A percentile compares a stretch with the other conserved stretches of the same genome.
Conservation (phyloP, 2,113 vertebrate species). For the Pongo pygmaeus region DNA sequence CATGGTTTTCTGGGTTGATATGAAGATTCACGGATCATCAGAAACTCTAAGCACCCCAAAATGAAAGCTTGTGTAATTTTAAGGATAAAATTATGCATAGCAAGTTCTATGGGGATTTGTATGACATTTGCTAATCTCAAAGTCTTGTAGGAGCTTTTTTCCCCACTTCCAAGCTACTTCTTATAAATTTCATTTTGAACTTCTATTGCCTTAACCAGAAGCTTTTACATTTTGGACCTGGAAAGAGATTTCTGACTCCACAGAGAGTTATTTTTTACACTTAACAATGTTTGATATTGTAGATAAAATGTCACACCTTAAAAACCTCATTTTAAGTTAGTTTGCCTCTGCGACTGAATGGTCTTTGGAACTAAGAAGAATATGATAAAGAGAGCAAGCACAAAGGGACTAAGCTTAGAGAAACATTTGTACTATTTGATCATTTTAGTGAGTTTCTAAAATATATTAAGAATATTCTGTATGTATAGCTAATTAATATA, state of each 20-base stretch:
- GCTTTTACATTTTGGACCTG: constrained; percentile 53
- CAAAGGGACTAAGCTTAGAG: neutral
- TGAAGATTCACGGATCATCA: neutral
- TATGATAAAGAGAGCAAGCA: neutral
- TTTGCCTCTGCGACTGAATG: neutral
- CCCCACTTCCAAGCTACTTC: constrained; percentile 24
- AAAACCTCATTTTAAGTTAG: constrained; percentile 37
- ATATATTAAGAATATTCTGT: neutral
- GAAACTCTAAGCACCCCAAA: neutral
- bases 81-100: constrained; percentile 44
- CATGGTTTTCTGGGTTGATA: neutral
- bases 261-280: constrained; percentile 43
- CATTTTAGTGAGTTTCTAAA: constrained; percentile 4
- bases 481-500: neutral
- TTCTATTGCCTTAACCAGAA: constrained; percentile 57
- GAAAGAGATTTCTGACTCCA: constrained; percentile 39
- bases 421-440: neutral
- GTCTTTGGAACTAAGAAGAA: constrained; percentile 50
- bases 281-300: constrained; percentile 65
- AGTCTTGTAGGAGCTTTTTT: constrained; percentile 34
- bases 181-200: constrained; percentile 57
- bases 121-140: constrained; percentile 61
- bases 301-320: constrained; percentile 62
- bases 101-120: constrained; percentile 48
- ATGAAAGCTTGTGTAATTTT: constrained; percentile 26